Base-by-base conservation (phyloP, 53 echinoderm and acorn worm genomes). In the Temnopleurus reevesii region DNA sequence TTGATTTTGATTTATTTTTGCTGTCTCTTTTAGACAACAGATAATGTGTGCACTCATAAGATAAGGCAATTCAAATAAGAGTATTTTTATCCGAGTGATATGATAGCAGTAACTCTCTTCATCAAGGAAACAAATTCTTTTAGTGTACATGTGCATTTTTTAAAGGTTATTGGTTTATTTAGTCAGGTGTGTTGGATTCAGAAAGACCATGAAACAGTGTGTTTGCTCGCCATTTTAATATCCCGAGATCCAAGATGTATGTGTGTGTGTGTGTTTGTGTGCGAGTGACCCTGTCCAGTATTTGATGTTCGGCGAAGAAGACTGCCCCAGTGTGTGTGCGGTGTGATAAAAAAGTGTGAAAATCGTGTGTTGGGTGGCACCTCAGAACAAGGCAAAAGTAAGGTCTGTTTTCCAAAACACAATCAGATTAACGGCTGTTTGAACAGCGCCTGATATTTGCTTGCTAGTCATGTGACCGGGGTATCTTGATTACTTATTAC, bases 361-460 rank as follows among this genome's bases (percentile, higher is more conserved):
- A 87, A 87, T 87, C 87, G 87, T 87, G 87, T 87, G 87, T 87
- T 64, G 65, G 87, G 87, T 87, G 87, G 65, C 87, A 87, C 87
- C 87, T 87, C 51, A 5, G 33, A 64, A 66, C 71, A 87, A 87
- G 87, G 71, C 65, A 49, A 51, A 87, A 87, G 15, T 64, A 87
- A 87, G 87, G 51, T 21, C 65, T 49, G 71, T 87, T 66, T 87
- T 66, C 38, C 51, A 87, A 87, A 87, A 87, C 34, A 87, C 71
- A 87, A 87, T 87, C 87, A 87, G 87, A 87, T 87, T 87, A 87
- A 87, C 18, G 31, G 65, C 87, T 87, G 87, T 87, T 87, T 87
- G 87, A 64, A 65, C 87, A 66, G 87, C 12, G 34, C 36, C 49
- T 87, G 46, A 47, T 87, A 49, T 87, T 87, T 87, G 87, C 87